Evolutionary conservation across 2,113 vertebrate species (phyloP), one percentile per base, ranked within the genome.

Genomic region (Tretioscincus oriximinensis): DNA sequence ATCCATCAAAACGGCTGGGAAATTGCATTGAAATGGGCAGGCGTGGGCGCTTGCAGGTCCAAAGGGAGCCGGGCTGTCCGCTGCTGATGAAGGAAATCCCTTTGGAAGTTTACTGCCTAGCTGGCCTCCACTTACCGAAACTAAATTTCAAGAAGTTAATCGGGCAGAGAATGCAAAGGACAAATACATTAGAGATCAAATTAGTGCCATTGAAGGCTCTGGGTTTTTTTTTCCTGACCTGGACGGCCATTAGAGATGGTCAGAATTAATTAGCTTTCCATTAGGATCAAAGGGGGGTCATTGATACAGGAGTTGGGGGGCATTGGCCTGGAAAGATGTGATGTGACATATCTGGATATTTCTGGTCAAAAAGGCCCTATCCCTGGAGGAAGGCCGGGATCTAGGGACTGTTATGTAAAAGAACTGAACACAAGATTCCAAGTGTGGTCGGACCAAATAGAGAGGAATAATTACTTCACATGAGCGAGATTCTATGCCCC

Each of bases 141-240:
- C 84, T 81, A 92, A 92, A 94, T 93, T 93, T 92, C 90, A 90
- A 49, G 82, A 90, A 92, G 88, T 84, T 93, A 94, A 93, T 93
- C 93, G 66, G 89, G 93, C 93, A 94, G 86, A 93, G 92, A 94
- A 91, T 91, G 90, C 89, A 90, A 89, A 89, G 87, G 90, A 94
- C 88, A 90, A 75, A 91, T 90, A 93, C 86, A 90, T 87, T 92
- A 94, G 89, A 91, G 93, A 92, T 93, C 85, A 91, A 92, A 92
- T 91, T 92, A 94, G 92, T 90, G 89, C 90, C 91, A 90, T 86
- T 5, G 80, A 91, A 86, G 92, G 88, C 90, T 81, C 91, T 88
- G 35, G 35, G 35, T 41, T 5, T 89, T 89, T 92, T 89, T 90
- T 64, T 65, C n/a, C 31, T 92, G 92, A 92, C 92, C 90, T 91